Evolutionary conservation across 1,140 invertebrate genomes (phyloP).

Genomic region (Nephotettix cincticeps): DNA sequence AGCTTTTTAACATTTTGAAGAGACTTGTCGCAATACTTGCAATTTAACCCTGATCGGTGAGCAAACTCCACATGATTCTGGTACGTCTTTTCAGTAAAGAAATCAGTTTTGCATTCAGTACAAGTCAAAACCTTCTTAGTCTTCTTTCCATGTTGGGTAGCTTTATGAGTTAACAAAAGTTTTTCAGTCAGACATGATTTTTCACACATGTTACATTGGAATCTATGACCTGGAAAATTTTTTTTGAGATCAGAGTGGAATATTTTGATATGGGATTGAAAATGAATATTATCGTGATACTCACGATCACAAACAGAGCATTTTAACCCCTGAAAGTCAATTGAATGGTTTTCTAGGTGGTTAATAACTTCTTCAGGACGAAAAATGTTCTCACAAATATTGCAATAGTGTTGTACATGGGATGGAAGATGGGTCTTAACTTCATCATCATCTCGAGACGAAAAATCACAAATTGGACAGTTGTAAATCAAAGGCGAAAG

Average conservation of each 20-base stretch:
- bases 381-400: constrained; percentile 5
- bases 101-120: background rate
- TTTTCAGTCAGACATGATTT: background rate
- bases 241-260: background rate
- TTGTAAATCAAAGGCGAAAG: background rate
- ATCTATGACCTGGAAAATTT: background rate
- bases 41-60: background rate
- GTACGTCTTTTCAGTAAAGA: background rate
- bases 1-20: background rate
- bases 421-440: background rate
- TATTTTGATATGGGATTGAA: background rate
- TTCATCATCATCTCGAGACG: background rate
- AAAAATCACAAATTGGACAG: background rate
- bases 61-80: constrained; percentile 2
- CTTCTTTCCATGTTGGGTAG: background rate
- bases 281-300: constrained; percentile 3
- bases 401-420: background rate
- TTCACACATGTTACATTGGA: background rate
- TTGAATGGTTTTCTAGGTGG: background rate
- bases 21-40: constrained; percentile 8
- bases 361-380: background rate
- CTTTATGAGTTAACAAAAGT: background rate
- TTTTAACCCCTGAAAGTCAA: background rate
- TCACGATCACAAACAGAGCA: background rate
- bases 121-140: background rate